phyloP scores from a whole-genome alignment of 1,140 invertebrate genomes.

The Eciton burchellii region DNA sequence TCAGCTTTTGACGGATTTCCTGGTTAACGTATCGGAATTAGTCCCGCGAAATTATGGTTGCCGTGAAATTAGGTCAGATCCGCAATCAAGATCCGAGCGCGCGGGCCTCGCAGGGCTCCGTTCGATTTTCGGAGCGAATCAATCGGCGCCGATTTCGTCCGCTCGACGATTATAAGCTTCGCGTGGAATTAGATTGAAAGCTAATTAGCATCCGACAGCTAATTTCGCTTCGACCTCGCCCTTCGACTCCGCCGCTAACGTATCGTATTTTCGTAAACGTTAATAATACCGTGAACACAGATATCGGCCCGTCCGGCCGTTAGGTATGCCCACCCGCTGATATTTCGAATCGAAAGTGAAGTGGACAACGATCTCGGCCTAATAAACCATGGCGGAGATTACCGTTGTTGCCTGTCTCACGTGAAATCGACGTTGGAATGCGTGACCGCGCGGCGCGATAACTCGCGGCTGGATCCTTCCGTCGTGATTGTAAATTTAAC shows the following conservation, averaged over 20 bases:
- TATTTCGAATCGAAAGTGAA: slow-evolving; percentile 70
- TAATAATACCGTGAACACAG: slow-evolving; percentile 74
- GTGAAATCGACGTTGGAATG: slow-evolving; percentile 41
- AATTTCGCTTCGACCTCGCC: slow-evolving; percentile 68
- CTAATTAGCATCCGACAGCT: slow-evolving; percentile 76
- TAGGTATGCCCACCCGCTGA: slow-evolving; percentile 76
- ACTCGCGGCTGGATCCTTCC: not conserved
- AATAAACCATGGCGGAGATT: slow-evolving; percentile 49
- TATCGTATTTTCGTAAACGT: slow-evolving; percentile 70
- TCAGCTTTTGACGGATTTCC: not conserved
- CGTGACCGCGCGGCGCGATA: slow-evolving; percentile 2
- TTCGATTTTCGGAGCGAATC: slow-evolving; percentile 61
- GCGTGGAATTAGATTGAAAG: slow-evolving; percentile 71
- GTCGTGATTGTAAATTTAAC: slow-evolving; percentile 39
- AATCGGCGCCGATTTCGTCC: slow-evolving; percentile 44
- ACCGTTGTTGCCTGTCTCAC: slow-evolving; percentile 14
- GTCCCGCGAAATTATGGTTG: slow-evolving; percentile 13
- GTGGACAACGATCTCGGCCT: slow-evolving; percentile 63
- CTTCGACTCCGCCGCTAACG: slow-evolving; percentile 48
- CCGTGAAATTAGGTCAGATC: slow-evolving; percentile 9
- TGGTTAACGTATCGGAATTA: not conserved
- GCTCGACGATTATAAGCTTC: slow-evolving; percentile 50
- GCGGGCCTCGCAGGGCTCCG: not conserved
- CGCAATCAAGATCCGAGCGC: slow-evolving; percentile 44
- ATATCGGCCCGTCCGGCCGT: slow-evolving; percentile 68